Evolutionary conservation across 2,888 invertebrate genomes (phyloP), one percentile per base, ranked within the genome.

Genomic region (Cosmorhoe ocellata): DNA sequence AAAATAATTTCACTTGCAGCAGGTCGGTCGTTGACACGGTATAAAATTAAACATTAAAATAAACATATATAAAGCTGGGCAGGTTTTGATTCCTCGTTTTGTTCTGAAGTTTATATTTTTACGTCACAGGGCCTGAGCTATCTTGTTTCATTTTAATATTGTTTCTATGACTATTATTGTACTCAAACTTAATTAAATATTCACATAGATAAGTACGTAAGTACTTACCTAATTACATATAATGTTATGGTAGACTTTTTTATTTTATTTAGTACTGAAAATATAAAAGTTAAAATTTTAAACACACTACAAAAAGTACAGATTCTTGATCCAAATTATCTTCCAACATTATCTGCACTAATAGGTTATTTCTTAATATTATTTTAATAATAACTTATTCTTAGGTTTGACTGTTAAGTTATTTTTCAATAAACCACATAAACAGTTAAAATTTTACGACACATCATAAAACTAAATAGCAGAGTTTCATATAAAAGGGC

Each of bases 41-140:
- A 77, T 86, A 86, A 84, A 88, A 84, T 88, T 87, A 88, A 84
- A 85, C 88, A 77, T 81, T 83, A 81, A 84, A 82, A 86, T 79
- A 87, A 85, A 88, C 87, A 86, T 74, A 74, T 83, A 81, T 85
- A 81, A 84, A 84, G 83, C 81, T 79, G 78, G 75, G 68, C 74
- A 61, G 66, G 71, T 75, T 84, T 79, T 85, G 80, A 86, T 85
- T 79, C 81, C 76, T 70, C 63, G 76, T 68, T 56, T 58, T 54
- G 60, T 59, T 60, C 64, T 63, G 54, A 18, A 22, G 40, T 31
- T 11, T 41, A 32, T 24, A 6, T 24, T 7, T 24, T 24, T 24
- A 24, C 3, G 5, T 5, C 7, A 2, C 5, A 5, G 2, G 5
- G 18, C 18, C n/a, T n/a, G n/a, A n/a, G n/a, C n/a, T n/a, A n/a